A percentile compares a stretch with the other conserved stretches of the same genome.
These are phyloP conservation scores for Riptortus pedestris DNA, from an alignment of 1,140 invertebrate species.

Conservation along the genomic window DNA sequence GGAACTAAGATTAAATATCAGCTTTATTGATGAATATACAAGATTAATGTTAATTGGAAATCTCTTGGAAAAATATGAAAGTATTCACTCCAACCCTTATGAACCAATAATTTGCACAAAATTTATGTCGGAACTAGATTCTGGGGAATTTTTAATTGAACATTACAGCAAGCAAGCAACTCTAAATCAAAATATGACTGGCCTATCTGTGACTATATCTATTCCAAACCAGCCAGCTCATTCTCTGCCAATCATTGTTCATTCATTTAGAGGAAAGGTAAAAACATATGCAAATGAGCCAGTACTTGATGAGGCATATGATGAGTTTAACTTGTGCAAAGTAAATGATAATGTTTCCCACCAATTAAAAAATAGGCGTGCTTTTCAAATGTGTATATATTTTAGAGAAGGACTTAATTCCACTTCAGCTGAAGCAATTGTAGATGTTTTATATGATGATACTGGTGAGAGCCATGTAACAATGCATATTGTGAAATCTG, in stretches of 20 bases:
- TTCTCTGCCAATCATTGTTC: neutral
- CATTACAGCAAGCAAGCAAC: neutral
- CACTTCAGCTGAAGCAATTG: neutral
- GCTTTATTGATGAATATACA: neutral
- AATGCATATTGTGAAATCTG: no score
- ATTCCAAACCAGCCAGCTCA: neutral
- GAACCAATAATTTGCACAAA: neutral
- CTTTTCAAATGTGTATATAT: constrained; percentile 3
- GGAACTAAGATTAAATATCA: neutral
- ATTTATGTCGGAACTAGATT: neutral
- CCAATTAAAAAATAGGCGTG: neutral
- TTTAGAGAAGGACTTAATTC: neutral
- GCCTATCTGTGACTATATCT: neutral
- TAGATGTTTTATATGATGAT: neutral
- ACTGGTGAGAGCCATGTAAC: no score
- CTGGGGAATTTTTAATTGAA: neutral
- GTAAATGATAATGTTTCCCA: neutral
- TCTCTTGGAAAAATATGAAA: neutral
- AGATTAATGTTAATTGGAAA: neutral
- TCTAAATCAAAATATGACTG: neutral
- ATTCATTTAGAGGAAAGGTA: constrained; percentile 1
- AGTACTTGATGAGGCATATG: neutral
- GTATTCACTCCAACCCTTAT: constrained; percentile 8
- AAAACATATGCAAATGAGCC: neutral
- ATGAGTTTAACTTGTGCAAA: neutral